Base-by-base conservation (phyloP, 2,113 vertebrate species). In the Rutilus rutilus region DNA sequence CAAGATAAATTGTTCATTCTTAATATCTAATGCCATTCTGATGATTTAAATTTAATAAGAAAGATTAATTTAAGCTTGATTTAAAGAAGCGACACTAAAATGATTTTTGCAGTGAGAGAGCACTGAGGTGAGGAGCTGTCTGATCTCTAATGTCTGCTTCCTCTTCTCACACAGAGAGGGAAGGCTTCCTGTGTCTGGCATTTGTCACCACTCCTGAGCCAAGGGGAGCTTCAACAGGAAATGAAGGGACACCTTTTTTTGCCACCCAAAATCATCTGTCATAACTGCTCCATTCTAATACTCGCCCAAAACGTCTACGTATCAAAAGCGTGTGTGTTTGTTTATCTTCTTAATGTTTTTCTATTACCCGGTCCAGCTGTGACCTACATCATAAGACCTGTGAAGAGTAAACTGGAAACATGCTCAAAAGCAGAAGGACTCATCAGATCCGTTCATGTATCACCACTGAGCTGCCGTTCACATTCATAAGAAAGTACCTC, bases 111-210 rank as follows among this genome's bases (percentile, higher is more conserved):
- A 42, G 69, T 42, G 69, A 73, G 47, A 15, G 27, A 30, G 30
- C 45, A 42, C 19, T 45, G 77, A 57, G 17, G 60, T 50, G 81
- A 85, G 76, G 64, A 83, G 8, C 33, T 47, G 60, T 85, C 83
- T 77, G 82, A 82, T 86, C 78, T 89, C 88, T 89, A 50, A 82
- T 45, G 81, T 84, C 78, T 87, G 77, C 73, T 90, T 89, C 84
- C 89, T 87, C 84, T 79, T 81, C 82, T 81, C 82, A 85, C 88
- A 86, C 83, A 84, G 59, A 78, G 78, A 86, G 60, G 62, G 57
- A 85, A 74, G 59, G 69, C 85, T 90, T 90, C 86, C 86, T 88
- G 88, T 86, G 67, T 89, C 89, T 90, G 89, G 89, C 88, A 83
- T 89, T 90, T 88, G 82, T 90, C 88, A 87, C 82, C 84, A 64